A percentile compares a stretch with the other conserved stretches of the same genome.
Evolutionary conservation across 1,140 invertebrate genomes (phyloP).

Genomic region (Trichogramma pretiosum): DNA sequence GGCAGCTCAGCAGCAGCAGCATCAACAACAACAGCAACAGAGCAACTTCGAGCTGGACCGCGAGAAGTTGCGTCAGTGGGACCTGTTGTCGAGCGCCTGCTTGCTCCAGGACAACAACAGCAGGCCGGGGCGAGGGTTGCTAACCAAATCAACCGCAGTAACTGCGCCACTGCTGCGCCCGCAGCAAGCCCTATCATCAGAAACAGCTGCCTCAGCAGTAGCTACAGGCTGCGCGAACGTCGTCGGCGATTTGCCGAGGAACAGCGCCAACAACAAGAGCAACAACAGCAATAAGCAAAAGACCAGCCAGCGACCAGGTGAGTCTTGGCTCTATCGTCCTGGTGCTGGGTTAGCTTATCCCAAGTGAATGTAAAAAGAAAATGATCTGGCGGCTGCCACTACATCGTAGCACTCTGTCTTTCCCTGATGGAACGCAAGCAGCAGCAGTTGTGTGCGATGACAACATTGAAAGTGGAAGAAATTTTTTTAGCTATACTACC

Average conservation of each 20-base stretch:
- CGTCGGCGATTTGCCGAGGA: constrained; percentile 15
- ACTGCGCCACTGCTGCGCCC: background rate
- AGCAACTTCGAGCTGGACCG: constrained; percentile 64
- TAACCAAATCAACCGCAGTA: constrained; percentile 14
- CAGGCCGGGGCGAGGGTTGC: constrained; percentile 35
- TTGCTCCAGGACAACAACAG: constrained; percentile 40
- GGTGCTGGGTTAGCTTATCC: constrained; percentile 30
- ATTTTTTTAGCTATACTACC: constrained; percentile 2
- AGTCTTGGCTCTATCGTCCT: constrained; percentile 39
- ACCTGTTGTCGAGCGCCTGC: constrained; percentile 71
- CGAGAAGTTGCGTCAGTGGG: constrained; percentile 78
- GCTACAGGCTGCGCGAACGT: constrained; percentile 16
- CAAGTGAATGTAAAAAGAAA: constrained; percentile 26
- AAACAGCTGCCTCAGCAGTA: constrained; percentile 13
- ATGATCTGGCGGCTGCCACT: background rate
- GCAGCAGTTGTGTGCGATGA: too few species aligned
- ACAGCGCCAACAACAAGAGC: constrained; percentile 4
- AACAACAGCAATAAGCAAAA: constrained; percentile 5
- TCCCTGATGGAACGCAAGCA: background rate
- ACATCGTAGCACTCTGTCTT: background rate
- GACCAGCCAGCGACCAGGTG: constrained; percentile 34
- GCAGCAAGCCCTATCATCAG: background rate
- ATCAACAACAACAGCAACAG: constrained; percentile 14
- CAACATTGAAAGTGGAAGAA: background rate
- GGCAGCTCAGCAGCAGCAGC: constrained; percentile 23